Conservation (phyloP, 2,797 vertebrate species). For the Dermochelys coriacea region DNA sequence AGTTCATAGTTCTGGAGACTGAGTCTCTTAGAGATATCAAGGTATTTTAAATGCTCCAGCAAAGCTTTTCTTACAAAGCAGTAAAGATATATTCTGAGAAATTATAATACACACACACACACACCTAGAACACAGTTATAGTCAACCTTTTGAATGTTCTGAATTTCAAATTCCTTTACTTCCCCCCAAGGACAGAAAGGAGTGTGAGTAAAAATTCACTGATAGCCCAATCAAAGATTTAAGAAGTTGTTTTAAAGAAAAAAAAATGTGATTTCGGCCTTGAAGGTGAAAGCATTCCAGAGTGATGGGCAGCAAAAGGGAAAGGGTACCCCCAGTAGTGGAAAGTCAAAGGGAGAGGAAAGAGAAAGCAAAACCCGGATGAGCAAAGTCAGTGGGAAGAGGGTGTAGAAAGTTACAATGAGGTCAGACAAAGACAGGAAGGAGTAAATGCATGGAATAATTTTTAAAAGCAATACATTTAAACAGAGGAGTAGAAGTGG, state of each 20-base stretch:
- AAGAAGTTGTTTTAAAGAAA: not conserved
- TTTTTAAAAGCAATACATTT: accelerated
- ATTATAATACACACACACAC: not conserved
- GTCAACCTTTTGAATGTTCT: not conserved
- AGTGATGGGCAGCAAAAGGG: not conserved
- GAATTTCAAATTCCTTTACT: not conserved
- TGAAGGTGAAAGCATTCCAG: not conserved
- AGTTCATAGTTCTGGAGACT: constrained; percentile 7
- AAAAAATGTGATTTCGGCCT: not conserved
- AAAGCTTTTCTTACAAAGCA: not conserved
- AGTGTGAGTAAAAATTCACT: not conserved
- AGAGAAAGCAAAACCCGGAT: not conserved
- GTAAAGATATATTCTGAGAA: not conserved
- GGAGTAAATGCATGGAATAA: not conserved
- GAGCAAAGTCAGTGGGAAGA: not conserved
- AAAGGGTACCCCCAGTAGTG: accelerated
- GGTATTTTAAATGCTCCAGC: not conserved
- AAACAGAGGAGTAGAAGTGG: not conserved
- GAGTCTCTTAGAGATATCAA: not conserved
- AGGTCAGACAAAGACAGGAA: not conserved
- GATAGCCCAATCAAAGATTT: not conserved
- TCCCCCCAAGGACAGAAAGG: not conserved
- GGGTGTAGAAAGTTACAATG: not conserved
- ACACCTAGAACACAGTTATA: not conserved
- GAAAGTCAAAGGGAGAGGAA: not conserved